These are phyloP conservation scores for Sphecodes monilicornis DNA, from an alignment of 2,888 invertebrate species.

Conservation along the genomic window DNA sequence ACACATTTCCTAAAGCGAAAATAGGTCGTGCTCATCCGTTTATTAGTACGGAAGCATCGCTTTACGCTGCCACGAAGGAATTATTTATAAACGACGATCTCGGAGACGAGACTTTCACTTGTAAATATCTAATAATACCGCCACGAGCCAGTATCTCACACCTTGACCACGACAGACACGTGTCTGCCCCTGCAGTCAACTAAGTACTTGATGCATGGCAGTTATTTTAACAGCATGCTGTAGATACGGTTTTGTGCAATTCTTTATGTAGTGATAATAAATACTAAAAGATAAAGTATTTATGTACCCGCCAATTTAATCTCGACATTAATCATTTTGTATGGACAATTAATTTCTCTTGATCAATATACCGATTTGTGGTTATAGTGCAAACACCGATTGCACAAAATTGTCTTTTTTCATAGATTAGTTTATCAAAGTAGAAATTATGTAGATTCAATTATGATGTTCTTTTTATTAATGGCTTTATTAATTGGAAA, in stretches of 20 bases:
- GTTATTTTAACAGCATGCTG: background rate
- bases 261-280: background rate
- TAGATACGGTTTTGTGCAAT: background rate
- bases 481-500: too few relatives aligned
- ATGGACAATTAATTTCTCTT: background rate
- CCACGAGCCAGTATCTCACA: conserved; percentile 43
- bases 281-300: background rate
- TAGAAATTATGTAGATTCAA: too few relatives aligned
- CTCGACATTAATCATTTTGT: background rate
- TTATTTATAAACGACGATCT: conserved; percentile 47
- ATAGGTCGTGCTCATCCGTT: conserved; percentile 3
- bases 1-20: conserved; percentile 13
- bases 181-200: conserved; percentile 6
- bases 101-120: conserved; percentile 44
- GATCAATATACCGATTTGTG: background rate
- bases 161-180: conserved; percentile 14
- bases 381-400: too few relatives aligned
- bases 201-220: background rate
- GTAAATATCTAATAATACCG: conserved; percentile 49
- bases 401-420: too few relatives aligned
- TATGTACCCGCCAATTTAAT: background rate
- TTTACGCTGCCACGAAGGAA: conserved; percentile 15
- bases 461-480: too few relatives aligned
- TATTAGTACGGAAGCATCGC: conserved; percentile 35
- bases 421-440: too few relatives aligned